Evolutionary conservation across 2,797 vertebrate species (phyloP).

Genomic region (Lemur catta): DNA sequence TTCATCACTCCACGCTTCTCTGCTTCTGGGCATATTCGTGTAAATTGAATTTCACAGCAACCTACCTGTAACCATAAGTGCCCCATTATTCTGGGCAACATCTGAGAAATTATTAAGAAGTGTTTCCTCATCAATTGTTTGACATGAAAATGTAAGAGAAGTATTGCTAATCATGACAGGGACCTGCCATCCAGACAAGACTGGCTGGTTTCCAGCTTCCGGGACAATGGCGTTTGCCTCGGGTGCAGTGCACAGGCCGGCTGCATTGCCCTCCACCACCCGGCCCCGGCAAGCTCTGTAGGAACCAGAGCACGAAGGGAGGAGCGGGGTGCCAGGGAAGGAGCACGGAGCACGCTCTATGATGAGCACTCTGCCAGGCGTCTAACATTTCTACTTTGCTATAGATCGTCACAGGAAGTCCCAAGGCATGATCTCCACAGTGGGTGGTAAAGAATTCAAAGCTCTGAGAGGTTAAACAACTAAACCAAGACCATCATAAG

Average conservation of each 20-base stretch:
- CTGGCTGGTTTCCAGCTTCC: neutral
- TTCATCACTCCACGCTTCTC: neutral
- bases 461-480: neutral
- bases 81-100: conserved; percentile 3
- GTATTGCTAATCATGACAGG: neutral
- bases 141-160: neutral
- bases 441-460: neutral
- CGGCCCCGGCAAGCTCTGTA: neutral
- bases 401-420: neutral
- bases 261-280: neutral
- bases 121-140: conserved; percentile 20
- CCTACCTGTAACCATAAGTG: neutral
- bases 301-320: neutral
- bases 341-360: neutral
- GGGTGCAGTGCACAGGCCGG: neutral
- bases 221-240: neutral
- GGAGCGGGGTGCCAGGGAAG: neutral
- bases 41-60: conserved; percentile 52
- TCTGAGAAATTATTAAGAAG: conserved; percentile 42
- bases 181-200: neutral
- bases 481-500: neutral
- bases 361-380: neutral
- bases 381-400: neutral
- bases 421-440: rapidly evolving
- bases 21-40: neutral